Base-by-base conservation (phyloP, 1,140 invertebrate genomes). In the Drosophila punjabiensis region DNA sequence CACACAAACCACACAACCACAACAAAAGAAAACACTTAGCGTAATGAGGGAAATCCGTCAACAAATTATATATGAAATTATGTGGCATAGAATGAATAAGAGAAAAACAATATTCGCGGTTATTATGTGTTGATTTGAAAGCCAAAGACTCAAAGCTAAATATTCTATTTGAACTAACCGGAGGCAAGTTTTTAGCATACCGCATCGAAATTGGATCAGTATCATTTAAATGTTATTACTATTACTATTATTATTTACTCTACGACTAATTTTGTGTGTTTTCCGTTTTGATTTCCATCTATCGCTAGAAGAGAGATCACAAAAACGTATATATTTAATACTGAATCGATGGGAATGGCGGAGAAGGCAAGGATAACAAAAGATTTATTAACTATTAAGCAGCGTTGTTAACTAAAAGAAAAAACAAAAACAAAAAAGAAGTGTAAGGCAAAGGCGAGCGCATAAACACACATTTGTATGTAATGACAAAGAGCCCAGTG, bases 91-190 rank as follows among this genome's bases (percentile, higher is more conserved):
- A 28, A 82, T 35, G 55, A 61, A 35, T 59, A 75, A 52, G 60
- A 67, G 24, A 64, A 10, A 66, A 65, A 56, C 41, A 76, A 62
- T 74, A 74, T 56, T 65, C 71, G 63, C 32, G 41, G 43, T 69
- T 68, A 81, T 69, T 71, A 81, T 78, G 77, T 83, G 87, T 91
- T 91, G 83, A 87, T 87, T 91, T 91, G 73, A 88, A 91, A 88
- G 78, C 88, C 88, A 91, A 91, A 91, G 87, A 91, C 87, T 91
- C 87, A 91, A 90, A 83, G 61, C 70, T 80, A 80, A 77, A 63
- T 76, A 81, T 58, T 66, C 59, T 50, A 63, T 62, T 59, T 56
- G 24, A 76, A 63, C 35, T 47, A 62, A 59, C 39, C 41, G 41
- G 55, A 45, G 71, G 79, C 73, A 87, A 77, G 45, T 66, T 56